Evolutionary conservation across 2,888 invertebrate genomes (phyloP).

Genomic region (Creontiades dilutus): DNA sequence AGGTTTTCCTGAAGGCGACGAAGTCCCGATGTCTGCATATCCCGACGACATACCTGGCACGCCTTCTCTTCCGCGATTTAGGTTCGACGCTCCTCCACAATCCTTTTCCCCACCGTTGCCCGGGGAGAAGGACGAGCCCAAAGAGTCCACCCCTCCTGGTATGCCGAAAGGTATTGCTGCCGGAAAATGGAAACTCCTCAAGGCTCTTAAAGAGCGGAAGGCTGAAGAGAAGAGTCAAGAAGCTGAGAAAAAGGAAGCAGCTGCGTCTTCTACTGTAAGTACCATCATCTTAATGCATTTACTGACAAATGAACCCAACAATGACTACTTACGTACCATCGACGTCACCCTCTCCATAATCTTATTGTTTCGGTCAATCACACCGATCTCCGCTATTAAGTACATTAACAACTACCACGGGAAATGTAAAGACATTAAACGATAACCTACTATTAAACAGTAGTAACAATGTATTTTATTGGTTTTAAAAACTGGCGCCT

Average conservation of each 20-base stretch:
- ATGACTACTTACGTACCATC: no score
- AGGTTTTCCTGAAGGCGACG: neutral
- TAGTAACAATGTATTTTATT: no score
- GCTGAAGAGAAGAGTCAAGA: conserved; percentile 90
- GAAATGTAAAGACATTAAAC: no score
- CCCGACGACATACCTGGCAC: conserved; percentile 76
- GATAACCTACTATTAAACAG: no score
- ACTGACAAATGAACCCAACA: no score
- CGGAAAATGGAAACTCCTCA: conserved; percentile 94
- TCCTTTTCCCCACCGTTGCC: conserved; percentile 77
- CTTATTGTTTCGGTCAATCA: no score
- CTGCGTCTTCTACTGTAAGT: conserved; percentile 76
- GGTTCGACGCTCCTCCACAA: conserved; percentile 78
- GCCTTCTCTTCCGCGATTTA: conserved; percentile 80
- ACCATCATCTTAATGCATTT: neutral
- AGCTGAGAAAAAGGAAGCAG: conserved; percentile 82
- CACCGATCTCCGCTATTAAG: no score
- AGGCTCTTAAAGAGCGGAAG: conserved; percentile 92
- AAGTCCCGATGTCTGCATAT: neutral
- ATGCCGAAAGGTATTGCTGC: conserved; percentile 61
- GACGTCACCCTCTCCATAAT: no score
- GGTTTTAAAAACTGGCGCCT: no score
- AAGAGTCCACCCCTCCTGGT: conserved; percentile 81
- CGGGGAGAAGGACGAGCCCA: conserved; percentile 78
- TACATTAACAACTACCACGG: no score